Evolutionary conservation across 2,797 vertebrate genomes (phyloP).

Genomic region (Mus spretus): DNA sequence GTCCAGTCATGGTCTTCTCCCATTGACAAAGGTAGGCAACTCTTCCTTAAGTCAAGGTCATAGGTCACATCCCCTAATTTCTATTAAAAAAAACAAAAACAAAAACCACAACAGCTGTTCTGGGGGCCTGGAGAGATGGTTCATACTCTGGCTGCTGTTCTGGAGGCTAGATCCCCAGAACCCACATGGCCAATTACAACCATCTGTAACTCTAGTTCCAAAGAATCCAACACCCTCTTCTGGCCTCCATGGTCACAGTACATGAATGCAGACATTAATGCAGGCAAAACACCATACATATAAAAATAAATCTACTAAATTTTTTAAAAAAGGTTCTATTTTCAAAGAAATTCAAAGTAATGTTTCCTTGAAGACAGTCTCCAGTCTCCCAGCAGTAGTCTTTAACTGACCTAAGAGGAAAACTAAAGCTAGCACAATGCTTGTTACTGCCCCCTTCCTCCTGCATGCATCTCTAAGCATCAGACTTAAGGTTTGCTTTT

Average conservation of each 20-base stretch:
- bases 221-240: background rate
- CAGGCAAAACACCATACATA: background rate
- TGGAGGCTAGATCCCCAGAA: background rate
- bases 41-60: slow-evolving; percentile 70
- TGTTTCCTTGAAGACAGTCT: slow-evolving; percentile 59
- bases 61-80: background rate
- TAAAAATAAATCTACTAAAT: background rate
- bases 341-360: slow-evolving; percentile 62
- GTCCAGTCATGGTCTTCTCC: slow-evolving; percentile 67
- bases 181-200: background rate
- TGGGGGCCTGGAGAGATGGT: background rate
- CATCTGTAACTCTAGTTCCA: background rate
- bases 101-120: background rate
- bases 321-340: background rate
- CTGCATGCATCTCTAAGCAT: background rate
- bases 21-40: slow-evolving; percentile 55
- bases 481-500: slow-evolving; percentile 43
- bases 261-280: background rate
- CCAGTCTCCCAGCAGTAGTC: background rate
- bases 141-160: background rate
- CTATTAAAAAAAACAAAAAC: background rate
- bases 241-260: background rate
- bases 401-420: slow-evolving; percentile 52
- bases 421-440: slow-evolving; percentile 8
- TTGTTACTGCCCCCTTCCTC: background rate